A percentile compares a stretch with the other conserved stretches of the same genome.
Conservation (phyloP, 2,797 vertebrate genomes). For the Vespertilio murinus region DNA sequence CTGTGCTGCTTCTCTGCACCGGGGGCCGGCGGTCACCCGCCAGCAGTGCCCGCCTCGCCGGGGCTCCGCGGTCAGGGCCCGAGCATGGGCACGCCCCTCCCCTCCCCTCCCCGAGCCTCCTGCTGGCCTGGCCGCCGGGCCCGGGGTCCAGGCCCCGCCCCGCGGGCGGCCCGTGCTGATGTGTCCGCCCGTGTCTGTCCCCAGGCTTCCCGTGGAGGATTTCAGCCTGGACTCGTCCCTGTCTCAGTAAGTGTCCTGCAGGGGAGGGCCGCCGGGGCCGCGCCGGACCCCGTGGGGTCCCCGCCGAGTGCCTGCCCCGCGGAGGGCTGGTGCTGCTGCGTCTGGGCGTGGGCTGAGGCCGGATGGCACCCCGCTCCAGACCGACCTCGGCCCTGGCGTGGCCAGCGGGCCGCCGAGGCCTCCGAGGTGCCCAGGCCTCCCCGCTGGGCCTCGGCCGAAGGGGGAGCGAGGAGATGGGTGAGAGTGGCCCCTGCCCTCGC, state of each 20-base stretch:
- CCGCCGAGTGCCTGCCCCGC: too few relatives aligned
- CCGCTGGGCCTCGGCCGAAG: accelerated
- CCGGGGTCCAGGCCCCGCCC: background rate
- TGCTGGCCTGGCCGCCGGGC: background rate
- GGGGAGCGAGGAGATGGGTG: accelerated
- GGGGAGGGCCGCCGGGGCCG: background rate
- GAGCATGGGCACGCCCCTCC: accelerated
- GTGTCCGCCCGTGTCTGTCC: constrained; percentile 72
- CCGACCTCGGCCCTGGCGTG: background rate
- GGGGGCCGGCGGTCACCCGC: background rate
- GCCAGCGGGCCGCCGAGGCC: background rate
- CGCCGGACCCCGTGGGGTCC: too few relatives aligned
- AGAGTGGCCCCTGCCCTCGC: accelerated
- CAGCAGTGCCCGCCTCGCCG: background rate
- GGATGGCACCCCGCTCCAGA: too few relatives aligned
- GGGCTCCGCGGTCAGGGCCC: background rate
- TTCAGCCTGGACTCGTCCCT: constrained; percentile 86
- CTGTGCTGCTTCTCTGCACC: background rate
- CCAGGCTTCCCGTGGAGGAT: constrained; percentile 84
- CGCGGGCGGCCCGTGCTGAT: constrained; percentile 45
- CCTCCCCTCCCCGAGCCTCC: background rate
- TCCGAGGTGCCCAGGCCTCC: background rate
- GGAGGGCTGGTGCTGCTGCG: too few relatives aligned
- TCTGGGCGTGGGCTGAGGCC: too few relatives aligned
- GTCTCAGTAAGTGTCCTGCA: constrained; percentile 85